Percentiles rank a stretch among this genome's conserved stretches.
Evolutionary conservation across 2,113 vertebrate genomes (phyloP).

Genomic region (Oophaga pumilio): DNA sequence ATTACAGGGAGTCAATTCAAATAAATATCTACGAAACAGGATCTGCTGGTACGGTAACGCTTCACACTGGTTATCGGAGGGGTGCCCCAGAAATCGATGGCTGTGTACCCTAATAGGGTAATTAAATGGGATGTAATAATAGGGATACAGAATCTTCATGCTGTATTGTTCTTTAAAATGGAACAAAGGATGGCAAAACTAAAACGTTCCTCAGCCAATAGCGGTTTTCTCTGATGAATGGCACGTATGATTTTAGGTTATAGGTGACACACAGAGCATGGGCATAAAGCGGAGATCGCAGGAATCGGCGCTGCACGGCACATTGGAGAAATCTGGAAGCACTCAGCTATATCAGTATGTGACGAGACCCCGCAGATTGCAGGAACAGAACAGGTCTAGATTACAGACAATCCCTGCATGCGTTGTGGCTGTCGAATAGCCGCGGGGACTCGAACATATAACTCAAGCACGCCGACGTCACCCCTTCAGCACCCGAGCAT

Average conservation of each 20-base stretch:
- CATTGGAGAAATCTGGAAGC: neutral
- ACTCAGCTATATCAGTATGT: neutral
- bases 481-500: no score
- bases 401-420: no score
- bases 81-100: neutral
- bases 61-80: no score
- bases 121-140: neutral
- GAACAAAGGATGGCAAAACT: neutral
- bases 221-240: neutral
- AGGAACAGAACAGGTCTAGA: neutral
- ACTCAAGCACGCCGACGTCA: no score
- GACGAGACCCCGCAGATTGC: neutral
- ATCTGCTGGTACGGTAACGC: neutral
- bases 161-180: neutral
- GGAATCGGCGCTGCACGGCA: neutral
- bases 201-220: constrained; percentile 13
- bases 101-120: neutral
- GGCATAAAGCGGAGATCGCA: neutral
- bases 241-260: neutral
- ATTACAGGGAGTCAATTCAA: neutral
- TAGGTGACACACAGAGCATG: neutral
- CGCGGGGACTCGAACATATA: no score
- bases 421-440: no score
- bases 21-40: neutral
- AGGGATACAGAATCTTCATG: neutral